phyloP scores from a whole-genome alignment of 2,113 vertebrate species.

The Manacus vitellinus region DNA sequence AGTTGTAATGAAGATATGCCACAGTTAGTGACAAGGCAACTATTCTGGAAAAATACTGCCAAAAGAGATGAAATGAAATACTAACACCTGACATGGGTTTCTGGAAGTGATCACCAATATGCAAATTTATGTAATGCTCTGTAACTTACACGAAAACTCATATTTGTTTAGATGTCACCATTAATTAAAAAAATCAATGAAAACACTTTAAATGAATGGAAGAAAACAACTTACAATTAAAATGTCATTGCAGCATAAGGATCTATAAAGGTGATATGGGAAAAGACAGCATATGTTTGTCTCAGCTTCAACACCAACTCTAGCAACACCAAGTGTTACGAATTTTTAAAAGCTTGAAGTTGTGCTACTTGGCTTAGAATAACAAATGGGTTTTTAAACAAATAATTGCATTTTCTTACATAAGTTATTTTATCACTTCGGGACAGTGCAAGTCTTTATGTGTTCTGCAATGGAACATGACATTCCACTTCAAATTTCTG shows the following conservation, averaged over 20 bases:
- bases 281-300: not conserved
- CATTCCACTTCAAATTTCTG: not conserved
- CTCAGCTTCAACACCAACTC: not conserved
- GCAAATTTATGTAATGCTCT: not conserved
- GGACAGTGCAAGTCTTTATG: not conserved
- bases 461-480: not conserved
- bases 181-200: not conserved
- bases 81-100: not conserved
- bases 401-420: not conserved
- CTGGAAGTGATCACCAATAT: not conserved
- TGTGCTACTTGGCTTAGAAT: not conserved
- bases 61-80: not conserved
- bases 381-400: not conserved
- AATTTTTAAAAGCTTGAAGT: constrained; percentile 1
- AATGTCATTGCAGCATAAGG: not conserved
- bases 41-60: not conserved
- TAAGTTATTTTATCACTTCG: not conserved
- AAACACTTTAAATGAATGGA: not conserved
- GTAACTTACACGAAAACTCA: not conserved
- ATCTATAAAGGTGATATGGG: not conserved
- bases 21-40: not conserved
- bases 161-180: not conserved
- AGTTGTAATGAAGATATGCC: constrained; percentile 15
- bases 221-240: not conserved
- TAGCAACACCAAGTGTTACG: not conserved